Base-by-base conservation (phyloP, 2,888 invertebrate species). In the Entomobrya multifasciata region DNA sequence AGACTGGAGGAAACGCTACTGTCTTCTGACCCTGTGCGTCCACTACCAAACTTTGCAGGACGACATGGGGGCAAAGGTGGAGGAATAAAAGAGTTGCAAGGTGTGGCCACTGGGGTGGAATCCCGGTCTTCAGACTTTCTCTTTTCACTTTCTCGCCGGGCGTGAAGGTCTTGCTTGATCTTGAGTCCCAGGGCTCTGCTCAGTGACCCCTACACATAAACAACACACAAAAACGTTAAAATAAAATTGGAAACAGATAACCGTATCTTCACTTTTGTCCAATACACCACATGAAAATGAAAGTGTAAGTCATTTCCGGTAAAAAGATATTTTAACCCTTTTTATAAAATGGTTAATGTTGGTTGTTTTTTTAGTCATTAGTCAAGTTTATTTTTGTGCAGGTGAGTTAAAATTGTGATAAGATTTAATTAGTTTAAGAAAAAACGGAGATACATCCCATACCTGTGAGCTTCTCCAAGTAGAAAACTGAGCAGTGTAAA, bases 131-230 rank as follows among this genome's bases (percentile, higher is more conserved):
- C 88, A 30, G 86, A 85, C 80, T 90, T 89, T 22, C 85, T 76
- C 78, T 89, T 89, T 76, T 90, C 90, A n/a, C 87, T 89, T 22
- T 89, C 88, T n/a, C 90, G 87, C 2, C 88, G 94, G 94, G 91
- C 95, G 94, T 4, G 95, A 13, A 87, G 92, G 25, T 92, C 92
- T 82, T 91, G 91, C 70, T 92, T 92, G 72, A 92, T 90, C 85
- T 92, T 93, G 44, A 94, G 92, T 65, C 96, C 96, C 52, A 96
- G 93, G 3, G 96, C 96, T 87, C 96, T 94, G 87, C 95, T 95
- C 92, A 96, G 93, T 70, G 96, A 96, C 88, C 96, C 96, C 96
- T 96, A 93, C n/a, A 36, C 8, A 36, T 92, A 92, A 87, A 27
- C 55, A 8, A n/a, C n/a, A 65, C 17, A 67, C 15, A 49, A 79